A percentile compares a stretch with the other conserved stretches of the same genome.
These are phyloP conservation scores for Coreoperca whiteheadi DNA, from an alignment of 2,113 vertebrate genomes.

Conservation along the genomic window DNA sequence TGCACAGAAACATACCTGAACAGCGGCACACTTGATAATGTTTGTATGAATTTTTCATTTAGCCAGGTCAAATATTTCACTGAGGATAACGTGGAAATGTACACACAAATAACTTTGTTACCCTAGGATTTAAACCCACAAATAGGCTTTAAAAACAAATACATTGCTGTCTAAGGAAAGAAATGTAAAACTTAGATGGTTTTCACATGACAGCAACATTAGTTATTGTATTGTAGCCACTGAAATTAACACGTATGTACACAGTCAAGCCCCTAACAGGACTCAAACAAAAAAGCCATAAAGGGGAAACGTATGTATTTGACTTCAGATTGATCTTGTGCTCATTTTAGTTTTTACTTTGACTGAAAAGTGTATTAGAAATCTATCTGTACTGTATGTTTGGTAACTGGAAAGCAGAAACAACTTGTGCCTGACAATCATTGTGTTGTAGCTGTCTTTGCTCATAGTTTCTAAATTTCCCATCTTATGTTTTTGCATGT, in stretches of 20 bases:
- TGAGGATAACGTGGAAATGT: background rate
- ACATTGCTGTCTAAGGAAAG: background rate
- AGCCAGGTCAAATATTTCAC: background rate
- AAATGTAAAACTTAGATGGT: background rate
- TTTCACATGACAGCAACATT: background rate
- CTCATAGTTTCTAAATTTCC: background rate
- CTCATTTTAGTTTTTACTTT: slow-evolving; percentile 6
- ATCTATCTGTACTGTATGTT: slow-evolving; percentile 17
- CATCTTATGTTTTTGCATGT: slow-evolving; percentile 24
- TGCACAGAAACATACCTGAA: background rate
- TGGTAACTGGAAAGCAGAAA: slow-evolving; percentile 40
- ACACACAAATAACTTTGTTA: background rate
- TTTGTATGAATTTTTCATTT: background rate
- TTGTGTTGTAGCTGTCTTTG: slow-evolving; percentile 20
- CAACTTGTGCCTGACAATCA: slow-evolving; percentile 58
- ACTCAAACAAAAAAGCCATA: slow-evolving; percentile 22
- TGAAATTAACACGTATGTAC: background rate
- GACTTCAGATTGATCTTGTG: background rate
- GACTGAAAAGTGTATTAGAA: slow-evolving; percentile 6
- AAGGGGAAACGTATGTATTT: background rate
- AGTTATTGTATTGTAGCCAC: background rate
- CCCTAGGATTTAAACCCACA: background rate
- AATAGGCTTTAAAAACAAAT: background rate
- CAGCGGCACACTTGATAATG: background rate
- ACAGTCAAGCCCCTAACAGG: background rate